Evolutionary conservation across 1,140 invertebrate genomes (phyloP).

Genomic region (Drosophila neocordata): DNA sequence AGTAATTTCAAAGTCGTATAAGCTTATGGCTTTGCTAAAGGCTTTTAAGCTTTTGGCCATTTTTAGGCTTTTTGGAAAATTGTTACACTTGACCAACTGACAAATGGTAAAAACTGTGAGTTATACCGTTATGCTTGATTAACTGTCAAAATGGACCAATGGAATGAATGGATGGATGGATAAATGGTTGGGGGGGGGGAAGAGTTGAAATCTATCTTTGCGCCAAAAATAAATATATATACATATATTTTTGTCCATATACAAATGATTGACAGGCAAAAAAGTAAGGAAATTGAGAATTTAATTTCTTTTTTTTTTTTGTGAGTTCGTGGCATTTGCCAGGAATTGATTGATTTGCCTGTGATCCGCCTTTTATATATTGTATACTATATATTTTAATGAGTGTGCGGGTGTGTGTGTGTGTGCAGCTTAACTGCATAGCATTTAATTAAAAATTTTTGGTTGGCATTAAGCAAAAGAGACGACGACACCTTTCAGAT

Average conservation of each 20-base stretch:
- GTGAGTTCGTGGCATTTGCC: constrained; percentile 1
- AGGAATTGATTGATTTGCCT: constrained; percentile 16
- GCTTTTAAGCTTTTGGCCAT: not conserved
- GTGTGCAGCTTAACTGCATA: constrained; percentile 7
- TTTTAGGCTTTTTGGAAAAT: constrained; percentile 2
- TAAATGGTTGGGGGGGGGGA: not conserved
- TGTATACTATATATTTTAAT: not conserved
- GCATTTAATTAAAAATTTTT: constrained; percentile 15
- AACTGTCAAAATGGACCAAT: constrained; percentile 11
- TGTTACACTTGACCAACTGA: not conserved
- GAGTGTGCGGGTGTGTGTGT: not conserved
- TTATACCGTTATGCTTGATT: not conserved
- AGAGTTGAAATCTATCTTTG: not conserved
- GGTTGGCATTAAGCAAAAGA: constrained; percentile 1
- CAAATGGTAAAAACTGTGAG: constrained; percentile 1
- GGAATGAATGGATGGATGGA: not conserved
- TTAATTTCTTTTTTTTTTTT: not conserved
- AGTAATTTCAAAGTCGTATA: not conserved
- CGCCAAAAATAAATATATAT: too few species aligned
- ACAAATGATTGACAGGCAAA: constrained; percentile 10
- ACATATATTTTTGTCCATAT: too few species aligned
- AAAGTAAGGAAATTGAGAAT: not conserved
- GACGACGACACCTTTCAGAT: constrained; percentile 4
- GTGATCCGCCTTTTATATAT: not conserved
- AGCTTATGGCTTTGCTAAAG: not conserved